Base-by-base conservation (phyloP, 2,113 vertebrate species). In the Menura novaehollandiae region DNA sequence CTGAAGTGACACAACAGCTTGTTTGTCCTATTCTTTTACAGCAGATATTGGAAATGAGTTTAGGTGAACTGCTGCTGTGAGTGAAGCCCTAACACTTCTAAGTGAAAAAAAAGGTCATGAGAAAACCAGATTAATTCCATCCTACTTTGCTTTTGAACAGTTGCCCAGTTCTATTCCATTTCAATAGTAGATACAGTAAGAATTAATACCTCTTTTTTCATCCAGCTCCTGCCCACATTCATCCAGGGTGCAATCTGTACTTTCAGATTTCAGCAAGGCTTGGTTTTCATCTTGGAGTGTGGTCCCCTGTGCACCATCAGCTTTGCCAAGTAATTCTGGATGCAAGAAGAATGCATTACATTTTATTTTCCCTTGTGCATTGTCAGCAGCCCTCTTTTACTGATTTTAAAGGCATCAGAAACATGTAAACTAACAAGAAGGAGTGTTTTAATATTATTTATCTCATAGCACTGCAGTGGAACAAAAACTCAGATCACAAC, bases 121-220 rank as follows among this genome's bases (percentile, higher is more conserved):
- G n/a, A n/a, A 60, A 89, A 85, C 0, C 62, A 77, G 39, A 85
- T 81, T 53, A 74, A 91, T 90, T 56, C 68, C 72, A 58, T 75
- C 55, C 59, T 18, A 73, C 33, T 82, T 73, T 76, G 67, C 44
- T 90, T 33, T 27, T 92, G 68, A 94, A 93, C 46, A 43, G 59
- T 35, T 88, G 72, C 85, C 78, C 59, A 55, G 41, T 46, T 90
- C 74, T 76, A 20, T 39, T 91, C 67, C 76, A 20, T 64, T 90
- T 86, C 75, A 92, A 14, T 62, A 58, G 73, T 35, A 85, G 77
- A 82, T 75, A 66, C 71, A 60, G 44, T 24, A 88, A 78, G 81
- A 95, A 87, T 58, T 88, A 82, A 73, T 86, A 95, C 77, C 75
- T 92, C 73, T 59, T 89, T 92, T 77, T 91, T 91, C 83, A 95